Percentiles rank a stretch among this genome's conserved stretches.
phyloP scores from a whole-genome alignment of 2,888 invertebrate species.

The Andrena chrysosceles region DNA sequence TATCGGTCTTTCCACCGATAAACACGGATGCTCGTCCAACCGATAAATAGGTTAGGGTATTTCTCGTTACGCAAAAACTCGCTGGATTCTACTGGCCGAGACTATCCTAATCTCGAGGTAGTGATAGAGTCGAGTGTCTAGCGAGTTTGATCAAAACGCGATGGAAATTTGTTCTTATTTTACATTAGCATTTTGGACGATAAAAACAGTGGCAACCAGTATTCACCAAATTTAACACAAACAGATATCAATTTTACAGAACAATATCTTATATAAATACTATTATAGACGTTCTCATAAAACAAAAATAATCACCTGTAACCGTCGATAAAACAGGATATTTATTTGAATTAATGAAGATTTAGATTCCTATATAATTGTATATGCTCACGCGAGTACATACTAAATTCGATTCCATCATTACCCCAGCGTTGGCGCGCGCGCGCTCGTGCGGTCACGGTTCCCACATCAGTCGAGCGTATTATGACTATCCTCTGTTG shows the following conservation, averaged over 20 bases:
- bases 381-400: background rate
- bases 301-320: too few species aligned
- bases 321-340: background rate
- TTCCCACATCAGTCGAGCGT: constrained; percentile 51
- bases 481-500: constrained; percentile 35
- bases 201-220: background rate
- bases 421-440: constrained; percentile 6
- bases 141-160: background rate
- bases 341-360: background rate
- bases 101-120: constrained; percentile 44
- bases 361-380: background rate
- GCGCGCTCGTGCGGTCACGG: constrained; percentile 31
- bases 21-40: constrained; percentile 23
- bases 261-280: too few species aligned
- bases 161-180: background rate
- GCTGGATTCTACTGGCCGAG: background rate
- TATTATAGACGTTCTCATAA: too few species aligned
- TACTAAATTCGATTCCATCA: constrained; percentile 19
- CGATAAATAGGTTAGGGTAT: constrained; percentile 51
- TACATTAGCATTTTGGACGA: background rate
- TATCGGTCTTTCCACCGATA: background rate
- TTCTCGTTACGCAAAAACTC: constrained; percentile 46
- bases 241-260: background rate
- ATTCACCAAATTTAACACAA: background rate
- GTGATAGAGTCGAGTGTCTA: background rate